Conservation (phyloP, 2,888 invertebrate genomes). For the Uropetala carovei region DNA sequence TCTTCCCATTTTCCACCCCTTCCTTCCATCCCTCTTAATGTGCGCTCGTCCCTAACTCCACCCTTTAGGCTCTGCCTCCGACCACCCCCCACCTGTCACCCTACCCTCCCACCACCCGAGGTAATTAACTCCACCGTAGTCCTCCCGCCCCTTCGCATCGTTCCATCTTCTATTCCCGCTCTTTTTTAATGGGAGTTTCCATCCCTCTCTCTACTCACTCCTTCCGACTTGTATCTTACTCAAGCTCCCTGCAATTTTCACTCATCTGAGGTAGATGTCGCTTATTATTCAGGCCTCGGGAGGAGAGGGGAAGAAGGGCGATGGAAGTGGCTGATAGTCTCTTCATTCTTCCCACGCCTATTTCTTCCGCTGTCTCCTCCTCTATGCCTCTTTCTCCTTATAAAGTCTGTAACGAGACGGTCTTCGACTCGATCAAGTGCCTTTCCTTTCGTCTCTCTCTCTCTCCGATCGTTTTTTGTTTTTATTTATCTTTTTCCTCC, state of each 20-base stretch:
- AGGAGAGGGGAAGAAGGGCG: background rate
- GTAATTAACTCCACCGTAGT: background rate
- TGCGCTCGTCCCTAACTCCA: background rate
- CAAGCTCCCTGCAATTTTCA: background rate
- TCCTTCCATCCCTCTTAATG: background rate
- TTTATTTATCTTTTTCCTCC: too few relatives aligned
- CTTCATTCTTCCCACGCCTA: background rate
- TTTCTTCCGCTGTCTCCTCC: background rate
- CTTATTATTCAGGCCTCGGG: conserved; percentile 13
- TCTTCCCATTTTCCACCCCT: background rate
- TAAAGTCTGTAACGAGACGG: background rate
- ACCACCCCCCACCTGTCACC: background rate
- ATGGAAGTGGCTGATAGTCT: background rate
- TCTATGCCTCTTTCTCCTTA: background rate
- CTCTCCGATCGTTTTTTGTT: too few relatives aligned
- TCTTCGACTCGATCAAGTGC: background rate
- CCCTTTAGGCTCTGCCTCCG: background rate
- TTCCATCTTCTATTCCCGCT: background rate
- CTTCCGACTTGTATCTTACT: background rate
- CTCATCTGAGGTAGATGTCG: background rate
- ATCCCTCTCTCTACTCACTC: background rate
- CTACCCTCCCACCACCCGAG: background rate
- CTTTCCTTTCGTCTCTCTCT: background rate
- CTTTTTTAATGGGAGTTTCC: background rate
- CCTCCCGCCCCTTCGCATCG: background rate